These are phyloP conservation scores for Poeciliopsis occidentalis DNA, from an alignment of 2,113 vertebrate species.

Conservation along the genomic window DNA sequence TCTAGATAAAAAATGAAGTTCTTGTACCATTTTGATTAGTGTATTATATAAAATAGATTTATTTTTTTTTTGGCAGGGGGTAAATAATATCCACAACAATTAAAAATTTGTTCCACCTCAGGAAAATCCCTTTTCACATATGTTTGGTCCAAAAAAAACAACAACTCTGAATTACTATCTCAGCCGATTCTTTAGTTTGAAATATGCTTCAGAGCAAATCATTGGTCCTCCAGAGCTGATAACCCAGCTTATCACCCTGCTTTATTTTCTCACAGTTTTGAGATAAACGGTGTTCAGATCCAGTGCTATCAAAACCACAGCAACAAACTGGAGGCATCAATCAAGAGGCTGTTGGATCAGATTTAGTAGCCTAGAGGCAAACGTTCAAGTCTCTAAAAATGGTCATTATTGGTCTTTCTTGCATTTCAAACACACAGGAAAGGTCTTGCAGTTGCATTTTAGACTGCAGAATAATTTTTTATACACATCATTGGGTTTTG, in stretches of 20 bases:
- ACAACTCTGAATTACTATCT: conserved; percentile 64
- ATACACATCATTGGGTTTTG: conserved; percentile 88
- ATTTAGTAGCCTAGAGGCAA: conserved; percentile 45
- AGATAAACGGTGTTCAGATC: conserved; percentile 39
- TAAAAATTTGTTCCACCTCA: background rate
- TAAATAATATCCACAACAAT: background rate
- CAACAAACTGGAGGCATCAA: conserved; percentile 36
- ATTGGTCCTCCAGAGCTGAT: conserved; percentile 41
- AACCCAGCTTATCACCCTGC: conserved; percentile 39
- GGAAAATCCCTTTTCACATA: background rate
- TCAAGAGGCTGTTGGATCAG: conserved; percentile 49
- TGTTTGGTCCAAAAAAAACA: background rate
- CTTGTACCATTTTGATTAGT: background rate
- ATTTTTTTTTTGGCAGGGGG: no score
- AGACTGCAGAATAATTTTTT: conserved; percentile 88
- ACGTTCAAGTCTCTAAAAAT: conserved; percentile 64
- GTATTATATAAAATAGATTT: background rate
- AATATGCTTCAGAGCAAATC: conserved; percentile 26
- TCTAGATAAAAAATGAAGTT: background rate
- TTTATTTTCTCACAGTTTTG: conserved; percentile 37
- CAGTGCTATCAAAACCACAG: conserved; percentile 44
- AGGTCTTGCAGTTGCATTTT: conserved; percentile 94
- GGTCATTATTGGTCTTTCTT: conserved; percentile 78
- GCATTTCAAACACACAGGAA: conserved; percentile 81
- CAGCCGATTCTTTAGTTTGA: conserved; percentile 18